A percentile compares a stretch with the other conserved stretches of the same genome.
Conservation (phyloP, 2,888 invertebrate genomes). For the Amphimallon solstitiale region DNA sequence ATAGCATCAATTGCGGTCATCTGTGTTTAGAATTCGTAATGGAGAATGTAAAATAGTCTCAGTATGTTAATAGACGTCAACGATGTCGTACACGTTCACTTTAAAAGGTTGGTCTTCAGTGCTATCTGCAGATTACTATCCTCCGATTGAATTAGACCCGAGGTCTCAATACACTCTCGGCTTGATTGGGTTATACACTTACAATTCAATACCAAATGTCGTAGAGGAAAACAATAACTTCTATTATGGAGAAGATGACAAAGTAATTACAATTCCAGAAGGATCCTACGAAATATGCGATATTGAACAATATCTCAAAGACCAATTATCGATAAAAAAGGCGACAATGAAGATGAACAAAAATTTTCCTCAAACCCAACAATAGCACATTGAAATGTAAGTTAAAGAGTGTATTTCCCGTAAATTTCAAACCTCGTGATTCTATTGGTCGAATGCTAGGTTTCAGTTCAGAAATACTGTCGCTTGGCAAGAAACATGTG, state of each 20-base stretch:
- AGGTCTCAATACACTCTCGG: too few relatives aligned
- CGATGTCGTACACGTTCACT: too few relatives aligned
- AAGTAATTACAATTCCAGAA: slow-evolving; percentile 48
- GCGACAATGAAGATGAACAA: background rate
- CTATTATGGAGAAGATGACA: background rate
- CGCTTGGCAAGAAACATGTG: too few relatives aligned
- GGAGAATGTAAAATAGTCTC: too few relatives aligned
- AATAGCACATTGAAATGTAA: slow-evolving; percentile 51
- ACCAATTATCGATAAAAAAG: background rate
- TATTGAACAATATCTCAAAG: slow-evolving; percentile 46
- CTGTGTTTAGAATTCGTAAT: slow-evolving; percentile 48
- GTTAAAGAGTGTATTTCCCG: slow-evolving; percentile 31
- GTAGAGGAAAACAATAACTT: background rate
- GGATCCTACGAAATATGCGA: slow-evolving; percentile 55
- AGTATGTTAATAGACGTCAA: too few relatives aligned
- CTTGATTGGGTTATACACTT: too few relatives aligned
- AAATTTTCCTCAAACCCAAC: slow-evolving; percentile 44
- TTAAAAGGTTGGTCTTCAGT: too few relatives aligned
- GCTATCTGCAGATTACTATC: too few relatives aligned
- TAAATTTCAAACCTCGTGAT: slow-evolving; percentile 30
- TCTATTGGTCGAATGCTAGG: slow-evolving; percentile 31
- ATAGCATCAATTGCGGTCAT: slow-evolving; percentile 51
- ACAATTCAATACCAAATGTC: slow-evolving; percentile 1
- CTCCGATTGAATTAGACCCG: too few relatives aligned
- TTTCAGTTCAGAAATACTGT: too few relatives aligned